phyloP scores from a whole-genome alignment of 2,888 invertebrate species.

The Linyphia triangularis region DNA sequence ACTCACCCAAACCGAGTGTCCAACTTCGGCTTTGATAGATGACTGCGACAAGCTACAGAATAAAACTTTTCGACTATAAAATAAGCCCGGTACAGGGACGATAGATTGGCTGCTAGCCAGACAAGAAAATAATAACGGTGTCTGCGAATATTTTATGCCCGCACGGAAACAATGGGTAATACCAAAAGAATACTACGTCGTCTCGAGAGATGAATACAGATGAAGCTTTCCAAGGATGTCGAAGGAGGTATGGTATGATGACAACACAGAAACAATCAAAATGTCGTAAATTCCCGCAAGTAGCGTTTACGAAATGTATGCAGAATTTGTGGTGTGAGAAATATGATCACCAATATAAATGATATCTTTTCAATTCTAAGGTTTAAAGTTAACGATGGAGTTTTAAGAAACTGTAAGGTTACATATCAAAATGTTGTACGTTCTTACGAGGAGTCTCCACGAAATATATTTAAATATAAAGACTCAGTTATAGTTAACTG shows the following conservation, averaged over 20 bases:
- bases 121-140: not conserved
- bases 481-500: too few relatives aligned
- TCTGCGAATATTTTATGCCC: not conserved
- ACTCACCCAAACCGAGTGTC: not conserved
- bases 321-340: too few relatives aligned
- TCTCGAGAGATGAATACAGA: not conserved
- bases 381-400: too few relatives aligned
- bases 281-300: not conserved
- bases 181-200: not conserved
- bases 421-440: too few relatives aligned
- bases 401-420: too few relatives aligned
- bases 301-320: not conserved
- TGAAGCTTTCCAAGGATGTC: not conserved
- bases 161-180: conserved; percentile 32
- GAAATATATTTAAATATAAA: too few relatives aligned
- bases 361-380: too few relatives aligned
- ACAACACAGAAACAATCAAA: not conserved
- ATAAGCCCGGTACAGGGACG: not conserved
- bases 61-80: not conserved
- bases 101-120: conserved; percentile 22
- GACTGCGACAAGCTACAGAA: not conserved
- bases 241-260: not conserved
- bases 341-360: too few relatives aligned
- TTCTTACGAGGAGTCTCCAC: too few relatives aligned
- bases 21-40: not conserved